Percentiles rank a stretch among this genome's conserved stretches.
Evolutionary conservation across 2,888 invertebrate genomes (phyloP).

Genomic region (Mesochorus sp.): DNA sequence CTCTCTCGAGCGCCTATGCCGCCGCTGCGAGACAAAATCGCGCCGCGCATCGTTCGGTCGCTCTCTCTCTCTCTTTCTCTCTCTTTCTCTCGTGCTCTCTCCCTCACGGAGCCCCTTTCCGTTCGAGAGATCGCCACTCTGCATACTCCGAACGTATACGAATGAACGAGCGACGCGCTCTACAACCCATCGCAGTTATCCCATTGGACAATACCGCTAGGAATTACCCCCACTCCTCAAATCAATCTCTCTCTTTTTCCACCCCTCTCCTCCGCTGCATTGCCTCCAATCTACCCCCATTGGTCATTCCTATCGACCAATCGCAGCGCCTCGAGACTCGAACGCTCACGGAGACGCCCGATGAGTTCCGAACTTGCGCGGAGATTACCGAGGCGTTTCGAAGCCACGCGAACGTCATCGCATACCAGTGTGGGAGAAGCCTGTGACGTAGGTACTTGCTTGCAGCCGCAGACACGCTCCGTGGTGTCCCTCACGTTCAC

Average conservation of each 20-base stretch:
- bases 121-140: neutral
- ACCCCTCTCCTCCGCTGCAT: conserved; percentile 1
- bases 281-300: conserved; percentile 12
- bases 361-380: neutral
- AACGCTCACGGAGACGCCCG: conserved; percentile 18
- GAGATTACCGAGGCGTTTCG: neutral
- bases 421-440: neutral
- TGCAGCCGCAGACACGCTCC: conserved; percentile 16
- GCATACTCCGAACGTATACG: conserved; percentile 63
- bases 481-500: conserved; percentile 21
- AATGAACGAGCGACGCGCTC: conserved; percentile 68
- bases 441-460: conserved; percentile 14
- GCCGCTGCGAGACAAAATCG: conserved; percentile 25
- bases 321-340: neutral
- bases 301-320: neutral
- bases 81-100: neutral
- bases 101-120: neutral
- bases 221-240: conserved; percentile 35
- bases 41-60: conserved; percentile 23
- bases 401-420: neutral
- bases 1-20: conserved; percentile 32
- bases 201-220: conserved; percentile 67
- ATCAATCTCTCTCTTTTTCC: neutral
- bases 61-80: too few species aligned
- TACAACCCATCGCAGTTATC: conserved; percentile 72